Conservation (phyloP, 2,113 vertebrate species). For the Otolemur garnettii region DNA sequence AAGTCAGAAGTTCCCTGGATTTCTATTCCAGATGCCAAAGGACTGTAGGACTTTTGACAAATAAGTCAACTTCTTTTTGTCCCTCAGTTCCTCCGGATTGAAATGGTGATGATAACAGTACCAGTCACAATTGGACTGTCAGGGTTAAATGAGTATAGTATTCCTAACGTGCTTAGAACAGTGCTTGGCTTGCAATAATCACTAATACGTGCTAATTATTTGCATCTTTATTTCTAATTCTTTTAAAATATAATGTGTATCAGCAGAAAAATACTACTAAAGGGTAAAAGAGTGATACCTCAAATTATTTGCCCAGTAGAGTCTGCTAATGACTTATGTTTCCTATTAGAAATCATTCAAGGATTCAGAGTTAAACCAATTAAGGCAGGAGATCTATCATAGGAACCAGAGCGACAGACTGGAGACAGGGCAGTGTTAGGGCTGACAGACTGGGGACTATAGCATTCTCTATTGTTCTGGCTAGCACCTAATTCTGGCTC, state of each 20-base stretch:
- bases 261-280: neutral
- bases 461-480: neutral
- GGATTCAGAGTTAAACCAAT: neutral
- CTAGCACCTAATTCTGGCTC: neutral
- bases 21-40: neutral
- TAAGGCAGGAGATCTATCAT: neutral
- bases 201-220: neutral
- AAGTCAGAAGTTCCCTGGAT: neutral
- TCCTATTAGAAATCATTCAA: neutral
- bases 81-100: neutral
- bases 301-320: constrained; percentile 3
- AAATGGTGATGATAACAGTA: constrained; percentile 5
- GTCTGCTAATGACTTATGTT: constrained; percentile 31
- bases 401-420: neutral
- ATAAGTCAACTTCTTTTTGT: neutral
- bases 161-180: neutral
- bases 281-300: neutral
- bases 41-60: neutral
- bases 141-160: neutral
- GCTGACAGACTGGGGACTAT: neutral
- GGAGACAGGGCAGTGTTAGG: neutral
- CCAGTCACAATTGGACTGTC: neutral
- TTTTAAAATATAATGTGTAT: neutral
- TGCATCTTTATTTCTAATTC: neutral
- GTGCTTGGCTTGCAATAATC: neutral